phyloP scores from a whole-genome alignment of 2,797 vertebrate species.

The Diplodus sargus region DNA sequence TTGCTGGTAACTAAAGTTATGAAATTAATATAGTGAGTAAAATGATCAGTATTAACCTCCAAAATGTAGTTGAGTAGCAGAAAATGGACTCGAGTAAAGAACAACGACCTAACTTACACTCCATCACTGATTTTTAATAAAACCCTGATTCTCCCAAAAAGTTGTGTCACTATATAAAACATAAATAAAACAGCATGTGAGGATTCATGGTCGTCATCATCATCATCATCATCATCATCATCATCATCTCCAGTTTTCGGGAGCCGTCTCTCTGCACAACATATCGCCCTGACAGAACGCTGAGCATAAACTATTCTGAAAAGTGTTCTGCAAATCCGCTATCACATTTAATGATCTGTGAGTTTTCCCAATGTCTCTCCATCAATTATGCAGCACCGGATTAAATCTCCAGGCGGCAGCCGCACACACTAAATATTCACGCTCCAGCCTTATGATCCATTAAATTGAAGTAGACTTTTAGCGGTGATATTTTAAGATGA shows the following conservation, averaged over 20 bases:
- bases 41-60: no score
- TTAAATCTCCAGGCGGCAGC: constrained; percentile 72
- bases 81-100: no score
- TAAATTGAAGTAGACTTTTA: constrained; percentile 78
- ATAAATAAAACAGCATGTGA: no score
- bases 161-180: no score
- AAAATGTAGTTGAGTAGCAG: no score
- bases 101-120: no score
- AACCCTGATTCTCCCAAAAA: no score
- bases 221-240: constrained; percentile 15
- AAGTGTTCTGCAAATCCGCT: constrained; percentile 74
- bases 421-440: constrained; percentile 70
- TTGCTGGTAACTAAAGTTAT: no score
- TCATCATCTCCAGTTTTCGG: constrained; percentile 33
- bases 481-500: constrained; percentile 73
- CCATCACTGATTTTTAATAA: no score
- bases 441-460: constrained; percentile 73
- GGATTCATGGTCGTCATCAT: constrained; percentile 12
- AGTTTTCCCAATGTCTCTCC: constrained; percentile 68
- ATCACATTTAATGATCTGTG: constrained; percentile 81
- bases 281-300: constrained; percentile 34
- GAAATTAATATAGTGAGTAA: no score
- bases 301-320: constrained; percentile 71
- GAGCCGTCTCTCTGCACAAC: constrained; percentile 40
- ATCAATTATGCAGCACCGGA: constrained; percentile 72